phyloP scores from a whole-genome alignment of 2,797 vertebrate genomes.

The Halcyon chelicuti region DNA sequence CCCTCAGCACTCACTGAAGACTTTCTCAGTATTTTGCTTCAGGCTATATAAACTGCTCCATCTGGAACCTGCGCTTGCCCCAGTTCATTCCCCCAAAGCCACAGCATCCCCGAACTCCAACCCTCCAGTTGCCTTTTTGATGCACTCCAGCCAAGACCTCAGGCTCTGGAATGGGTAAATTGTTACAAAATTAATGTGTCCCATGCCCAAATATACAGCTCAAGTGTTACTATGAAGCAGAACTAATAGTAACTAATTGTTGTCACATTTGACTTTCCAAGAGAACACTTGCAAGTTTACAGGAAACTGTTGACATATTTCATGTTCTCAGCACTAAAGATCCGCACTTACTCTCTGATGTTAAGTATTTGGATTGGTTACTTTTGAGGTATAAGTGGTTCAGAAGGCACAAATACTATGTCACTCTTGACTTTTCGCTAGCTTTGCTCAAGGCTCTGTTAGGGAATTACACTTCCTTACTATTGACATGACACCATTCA shows the following conservation, averaged over 20 bases:
- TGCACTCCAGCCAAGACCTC: neutral
- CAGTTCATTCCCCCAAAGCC: neutral
- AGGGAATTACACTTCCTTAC: neutral
- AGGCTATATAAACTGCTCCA: neutral
- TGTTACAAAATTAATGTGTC: neutral
- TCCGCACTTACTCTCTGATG: neutral
- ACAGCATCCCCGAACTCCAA: neutral
- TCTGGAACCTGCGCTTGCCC: neutral
- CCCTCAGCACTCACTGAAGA: neutral
- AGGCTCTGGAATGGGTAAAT: neutral
- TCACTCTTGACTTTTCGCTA: neutral
- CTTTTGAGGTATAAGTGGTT: neutral
- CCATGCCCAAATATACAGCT: neutral
- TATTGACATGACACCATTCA: neutral
- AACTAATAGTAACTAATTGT: neutral
- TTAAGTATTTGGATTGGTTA: neutral
- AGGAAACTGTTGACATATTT: neutral
- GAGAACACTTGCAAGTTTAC: neutral
- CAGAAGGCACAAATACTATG: neutral
- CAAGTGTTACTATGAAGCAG: neutral
- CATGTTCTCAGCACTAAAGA: neutral
- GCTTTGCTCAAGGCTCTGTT: neutral
- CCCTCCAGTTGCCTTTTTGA: neutral
- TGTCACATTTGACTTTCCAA: neutral
- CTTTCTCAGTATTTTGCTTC: neutral